Evolutionary conservation across 2,888 invertebrate species (phyloP), one percentile per base, ranked within the genome.

Genomic region (Agriopis marginaria): DNA sequence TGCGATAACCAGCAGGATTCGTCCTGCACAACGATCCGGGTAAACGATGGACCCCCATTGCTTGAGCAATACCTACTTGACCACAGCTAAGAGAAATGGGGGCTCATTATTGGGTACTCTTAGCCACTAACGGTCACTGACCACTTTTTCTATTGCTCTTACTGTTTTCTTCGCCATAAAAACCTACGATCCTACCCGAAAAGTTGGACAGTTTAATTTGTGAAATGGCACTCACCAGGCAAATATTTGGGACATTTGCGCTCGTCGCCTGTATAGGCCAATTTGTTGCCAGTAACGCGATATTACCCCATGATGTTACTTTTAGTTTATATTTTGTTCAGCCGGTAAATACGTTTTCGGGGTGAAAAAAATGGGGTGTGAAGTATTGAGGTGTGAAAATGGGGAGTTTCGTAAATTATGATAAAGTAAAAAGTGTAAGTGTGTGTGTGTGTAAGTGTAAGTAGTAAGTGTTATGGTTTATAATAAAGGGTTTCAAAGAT

Each of bases 131-230:
- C 7, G 9, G 9, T 0, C 23, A n/a, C 7, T 39, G n/a, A 12
- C 7, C 11, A 12, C 5, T 40, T 42, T 42, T 40, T 3, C 3
- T 14, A n/a, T 42, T 56, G 32, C 50, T 49, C 61, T n/a, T 66
- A 66, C 66, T 66, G 66, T n/a, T 14, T n/a, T 50, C 39, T 45
- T 7, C 12, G 32, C 0, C 12, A 39, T 55, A 49, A 54, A 54
- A 45, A 56, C 51, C 69, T 61, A 62, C 69, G 51, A 61, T 45
- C 23, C 59, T 54, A 44, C 60, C 64, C 66, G 42, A 56, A 69
- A 69, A 69, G 69, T 69, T 69, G 64, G 69, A 69, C 69, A 56
- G 64, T 69, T 69, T 65, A 69, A 69, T 69, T 69, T 69, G 69
- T 69, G 69, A 69, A 69, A 69, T 69, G 69, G 69, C 69, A 65